Percentiles rank a stretch among this genome's conserved stretches.
Conservation (phyloP, 2,113 vertebrate species). For the Nibea albiflora region DNA sequence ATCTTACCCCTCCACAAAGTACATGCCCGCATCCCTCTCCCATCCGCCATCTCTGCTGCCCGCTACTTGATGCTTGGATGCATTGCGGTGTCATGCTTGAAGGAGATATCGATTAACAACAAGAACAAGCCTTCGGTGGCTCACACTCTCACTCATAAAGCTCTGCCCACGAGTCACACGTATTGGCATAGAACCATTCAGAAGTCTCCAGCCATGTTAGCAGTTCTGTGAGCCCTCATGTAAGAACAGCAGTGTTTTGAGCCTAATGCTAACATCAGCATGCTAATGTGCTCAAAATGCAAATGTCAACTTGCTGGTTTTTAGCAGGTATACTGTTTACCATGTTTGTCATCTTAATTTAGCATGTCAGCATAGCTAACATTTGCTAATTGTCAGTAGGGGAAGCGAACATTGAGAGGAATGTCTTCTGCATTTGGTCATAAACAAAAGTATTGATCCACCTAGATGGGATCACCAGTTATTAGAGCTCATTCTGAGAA, state of each 20-base stretch:
- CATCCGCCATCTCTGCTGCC: constrained; percentile 24
- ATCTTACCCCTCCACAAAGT: constrained; percentile 23
- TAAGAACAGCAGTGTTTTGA: neutral
- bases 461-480: neutral
- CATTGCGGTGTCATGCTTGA: constrained; percentile 81
- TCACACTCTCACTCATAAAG: constrained; percentile 21
- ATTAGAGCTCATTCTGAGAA: neutral
- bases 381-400: neutral
- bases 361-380: neutral
- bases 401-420: neutral
- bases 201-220: neutral
- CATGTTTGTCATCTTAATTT: neutral
- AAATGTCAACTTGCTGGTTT: neutral
- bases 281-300: neutral
- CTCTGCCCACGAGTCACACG: neutral
- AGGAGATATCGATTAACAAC: constrained; percentile 82
- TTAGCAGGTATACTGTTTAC: neutral
- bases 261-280: neutral
- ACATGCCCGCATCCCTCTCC: neutral
- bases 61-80: constrained; percentile 54
- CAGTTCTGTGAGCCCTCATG: neutral
- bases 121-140: constrained; percentile 68
- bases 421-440: neutral
- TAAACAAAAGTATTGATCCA: too few species aligned
- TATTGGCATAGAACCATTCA: neutral